Evolutionary conservation across 2,113 vertebrate genomes (phyloP).

Genomic region (Zonotrichia leucophrys): DNA sequence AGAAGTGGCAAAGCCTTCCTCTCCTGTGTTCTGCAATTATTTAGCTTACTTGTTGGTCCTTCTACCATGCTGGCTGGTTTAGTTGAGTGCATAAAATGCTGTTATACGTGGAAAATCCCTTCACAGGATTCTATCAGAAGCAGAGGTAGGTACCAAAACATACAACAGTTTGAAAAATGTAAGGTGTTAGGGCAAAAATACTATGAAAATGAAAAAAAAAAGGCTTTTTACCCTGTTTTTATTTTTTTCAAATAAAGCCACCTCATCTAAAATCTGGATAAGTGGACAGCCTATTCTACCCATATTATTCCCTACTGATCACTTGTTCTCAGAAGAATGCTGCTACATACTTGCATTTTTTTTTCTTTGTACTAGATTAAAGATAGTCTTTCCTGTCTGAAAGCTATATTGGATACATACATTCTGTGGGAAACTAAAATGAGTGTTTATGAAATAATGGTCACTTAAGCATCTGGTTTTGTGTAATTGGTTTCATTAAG

Average conservation of each 20-base stretch:
- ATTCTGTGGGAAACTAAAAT: not conserved
- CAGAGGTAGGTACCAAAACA: not conserved
- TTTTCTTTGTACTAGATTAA: not conserved
- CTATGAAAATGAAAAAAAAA: not conserved
- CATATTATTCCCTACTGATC: not conserved
- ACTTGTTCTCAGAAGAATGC: not conserved
- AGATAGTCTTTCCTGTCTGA: not conserved
- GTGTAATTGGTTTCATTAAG: not conserved
- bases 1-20: not conserved
- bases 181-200: not conserved
- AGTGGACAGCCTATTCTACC: not conserved
- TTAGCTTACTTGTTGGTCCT: not conserved
- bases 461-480: slow-evolving; percentile 16
- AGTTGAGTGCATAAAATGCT: not conserved
- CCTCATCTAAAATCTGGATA: not conserved
- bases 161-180: not conserved
- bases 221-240: not conserved
- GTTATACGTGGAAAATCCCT: not conserved
- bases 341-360: not conserved
- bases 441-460: not conserved
- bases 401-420: not conserved
- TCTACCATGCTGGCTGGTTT: not conserved
- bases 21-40: not conserved
- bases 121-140: not conserved
- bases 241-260: not conserved